These are phyloP conservation scores for Drosophila bipectinata DNA, from an alignment of 1,140 invertebrate genomes.

Conservation along the genomic window DNA sequence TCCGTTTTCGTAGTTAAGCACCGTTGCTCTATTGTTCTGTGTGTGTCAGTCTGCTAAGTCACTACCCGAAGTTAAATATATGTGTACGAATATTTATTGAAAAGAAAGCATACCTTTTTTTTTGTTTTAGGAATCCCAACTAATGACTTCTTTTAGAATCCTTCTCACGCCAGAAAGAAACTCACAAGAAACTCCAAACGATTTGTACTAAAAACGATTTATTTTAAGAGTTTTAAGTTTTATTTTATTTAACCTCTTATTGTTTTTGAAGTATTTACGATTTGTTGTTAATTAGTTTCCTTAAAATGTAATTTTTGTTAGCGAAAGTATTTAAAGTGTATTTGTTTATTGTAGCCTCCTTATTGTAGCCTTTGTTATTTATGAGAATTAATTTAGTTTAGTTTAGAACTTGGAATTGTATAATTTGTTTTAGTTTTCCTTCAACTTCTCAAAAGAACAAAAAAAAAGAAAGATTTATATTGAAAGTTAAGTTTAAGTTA, in stretches of 20 bases:
- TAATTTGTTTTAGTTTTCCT: conserved; percentile 46
- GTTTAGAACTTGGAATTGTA: conserved; percentile 45
- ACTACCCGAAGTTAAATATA: conserved; percentile 73
- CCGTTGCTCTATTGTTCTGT: conserved; percentile 51
- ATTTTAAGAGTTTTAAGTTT: conserved; percentile 10
- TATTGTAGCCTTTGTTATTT: too few relatives aligned
- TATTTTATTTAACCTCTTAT: conserved; percentile 5
- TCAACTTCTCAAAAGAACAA: conserved; percentile 47
- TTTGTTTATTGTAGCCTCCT: conserved; percentile 32
- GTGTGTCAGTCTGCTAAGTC: conserved; percentile 55
- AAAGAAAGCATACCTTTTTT: conserved; percentile 53
- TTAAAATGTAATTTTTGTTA: conserved; percentile 38
- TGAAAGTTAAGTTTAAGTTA: conserved; percentile 43
- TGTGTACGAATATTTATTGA: conserved; percentile 80
- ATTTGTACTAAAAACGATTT: neutral
- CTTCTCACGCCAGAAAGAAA: conserved; percentile 25
- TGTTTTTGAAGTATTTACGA: conserved; percentile 10
- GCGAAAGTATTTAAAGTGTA: conserved; percentile 39
- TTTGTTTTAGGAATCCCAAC: conserved; percentile 12
- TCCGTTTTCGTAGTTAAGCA: conserved; percentile 35
- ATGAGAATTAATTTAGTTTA: conserved; percentile 14
- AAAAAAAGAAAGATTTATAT: conserved; percentile 11
- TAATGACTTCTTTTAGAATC: conserved; percentile 24
- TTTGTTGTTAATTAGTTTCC: conserved; percentile 31
- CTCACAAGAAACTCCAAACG: conserved; percentile 13